Percentiles rank a stretch among this genome's conserved stretches.
Evolutionary conservation across 1,140 invertebrate genomes (phyloP).

Genomic region (Apocrypta bakeri): DNA sequence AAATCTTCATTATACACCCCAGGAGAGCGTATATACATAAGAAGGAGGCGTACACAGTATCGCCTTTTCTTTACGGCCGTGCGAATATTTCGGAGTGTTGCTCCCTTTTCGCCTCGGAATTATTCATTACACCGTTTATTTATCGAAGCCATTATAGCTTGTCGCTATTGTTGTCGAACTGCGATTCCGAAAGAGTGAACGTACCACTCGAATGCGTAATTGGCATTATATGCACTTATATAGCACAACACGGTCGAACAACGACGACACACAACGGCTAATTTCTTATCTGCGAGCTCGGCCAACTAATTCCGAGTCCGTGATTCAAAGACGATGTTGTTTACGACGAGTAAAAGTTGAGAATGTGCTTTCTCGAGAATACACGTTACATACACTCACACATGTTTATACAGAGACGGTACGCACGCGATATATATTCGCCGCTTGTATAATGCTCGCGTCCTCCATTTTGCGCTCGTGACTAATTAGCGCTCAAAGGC

Average conservation of each 20-base stretch:
- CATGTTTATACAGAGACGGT: no score
- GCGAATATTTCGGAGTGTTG: slow-evolving; percentile 24
- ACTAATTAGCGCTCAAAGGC: slow-evolving; percentile 53
- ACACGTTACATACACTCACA: not conserved
- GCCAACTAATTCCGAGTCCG: slow-evolving; percentile 28
- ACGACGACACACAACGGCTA: not conserved
- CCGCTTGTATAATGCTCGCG: slow-evolving; percentile 39
- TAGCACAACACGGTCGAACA: not conserved
- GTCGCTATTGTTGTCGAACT: slow-evolving; percentile 20
- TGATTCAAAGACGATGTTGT: not conserved
- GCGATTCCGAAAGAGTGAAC: not conserved
- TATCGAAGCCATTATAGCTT: slow-evolving; percentile 14
- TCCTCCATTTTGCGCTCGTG: slow-evolving; percentile 54
- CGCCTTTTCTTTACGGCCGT: slow-evolving; percentile 1
- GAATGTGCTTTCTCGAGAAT: not conserved
- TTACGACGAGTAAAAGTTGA: not conserved
- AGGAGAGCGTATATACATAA: not conserved
- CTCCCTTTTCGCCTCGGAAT: not conserved
- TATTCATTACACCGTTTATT: slow-evolving; percentile 33
- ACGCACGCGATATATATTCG: not conserved
- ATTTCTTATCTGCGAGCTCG: slow-evolving; percentile 33
- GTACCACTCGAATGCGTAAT: slow-evolving; percentile 30
- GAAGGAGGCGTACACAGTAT: not conserved
- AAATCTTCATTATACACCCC: slow-evolving; percentile 45
- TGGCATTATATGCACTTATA: slow-evolving; percentile 25